Evolutionary conservation across 2,113 vertebrate genomes (phyloP).

Genomic region (Chaetodon auriga): DNA sequence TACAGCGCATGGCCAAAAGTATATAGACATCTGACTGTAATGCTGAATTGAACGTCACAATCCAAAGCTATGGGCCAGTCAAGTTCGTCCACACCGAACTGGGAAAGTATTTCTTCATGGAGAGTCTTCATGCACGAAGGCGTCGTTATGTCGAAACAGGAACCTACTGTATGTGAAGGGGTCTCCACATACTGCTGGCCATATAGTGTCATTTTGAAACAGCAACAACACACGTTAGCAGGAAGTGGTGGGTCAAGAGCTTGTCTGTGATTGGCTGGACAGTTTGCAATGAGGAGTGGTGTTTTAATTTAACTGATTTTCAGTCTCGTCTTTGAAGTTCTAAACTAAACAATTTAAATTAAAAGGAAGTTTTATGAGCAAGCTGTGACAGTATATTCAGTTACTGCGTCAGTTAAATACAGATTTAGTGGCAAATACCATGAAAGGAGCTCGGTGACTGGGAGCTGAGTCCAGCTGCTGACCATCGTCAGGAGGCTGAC

Average conservation of each 20-base stretch:
- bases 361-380: neutral
- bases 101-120: no score
- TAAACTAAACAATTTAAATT: neutral
- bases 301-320: neutral
- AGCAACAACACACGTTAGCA: no score
- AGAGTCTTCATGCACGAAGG: no score
- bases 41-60: neutral
- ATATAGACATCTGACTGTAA: neutral
- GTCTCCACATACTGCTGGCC: no score
- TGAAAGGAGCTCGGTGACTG: neutral
- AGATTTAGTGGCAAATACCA: neutral
- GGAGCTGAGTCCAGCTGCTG: neutral
- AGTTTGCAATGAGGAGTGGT: neutral
- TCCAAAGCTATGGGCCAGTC: neutral
- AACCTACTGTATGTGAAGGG: no score
- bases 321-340: no score
- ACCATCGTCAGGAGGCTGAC: slow-evolving; percentile 12
- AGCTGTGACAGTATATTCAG: no score
- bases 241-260: no score
- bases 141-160: no score
- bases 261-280: neutral
- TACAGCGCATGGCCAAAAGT: no score
- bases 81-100: no score
- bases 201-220: no score
- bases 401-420: neutral